Base-by-base conservation (phyloP, 2,888 invertebrate species). In the Lasioglossum marginatum region DNA sequence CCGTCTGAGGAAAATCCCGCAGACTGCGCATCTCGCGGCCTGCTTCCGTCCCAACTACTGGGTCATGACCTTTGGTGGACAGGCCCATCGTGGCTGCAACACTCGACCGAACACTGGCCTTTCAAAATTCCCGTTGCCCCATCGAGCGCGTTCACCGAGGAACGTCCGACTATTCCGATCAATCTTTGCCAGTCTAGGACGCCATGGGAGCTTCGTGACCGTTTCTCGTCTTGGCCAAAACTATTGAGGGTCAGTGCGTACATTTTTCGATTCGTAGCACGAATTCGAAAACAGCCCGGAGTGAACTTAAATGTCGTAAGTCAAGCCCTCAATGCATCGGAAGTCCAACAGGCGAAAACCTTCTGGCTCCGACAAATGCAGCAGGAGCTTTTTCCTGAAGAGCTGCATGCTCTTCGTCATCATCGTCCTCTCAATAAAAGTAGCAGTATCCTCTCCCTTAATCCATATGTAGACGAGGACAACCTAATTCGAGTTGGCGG, bases 1-100 rank as follows among this genome's bases (percentile, higher is more conserved):
- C 16, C 23, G 0, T 40, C 71, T 2, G 66, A 48, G 31, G 40
- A 78, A 3, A 78, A 71, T 57, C 78, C 78, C 27, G 71, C 78
- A 0, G 78, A 78, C 12, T 66, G 43, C 40, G 37, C 45, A 0
- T 68, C 77, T 1, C 43, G 68, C 19, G 68, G 77, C 0, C 4
- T 48, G 10, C 27, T 23, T 10, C 27, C 27, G 2, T 14, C 14
- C 1, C 1, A 27, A 5, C 16, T 72, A 1, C 8, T 19, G 27
- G 2, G 2, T n/a, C 31, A 27, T 31, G 14, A 16, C 0, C 45
- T 72, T 2, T 72, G 72, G 45, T 72, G 72, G 72, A 5, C n/a
- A 4, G 72, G 31, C 14, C 72, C 72, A 0, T 27, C n/a, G 12
- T 60, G 27, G 60, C n/a, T 60, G n/a, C 23, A n/a, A 12, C 57